Evolutionary conservation across 2,888 invertebrate genomes (phyloP).

Genomic region (Harpalus rufipes): DNA sequence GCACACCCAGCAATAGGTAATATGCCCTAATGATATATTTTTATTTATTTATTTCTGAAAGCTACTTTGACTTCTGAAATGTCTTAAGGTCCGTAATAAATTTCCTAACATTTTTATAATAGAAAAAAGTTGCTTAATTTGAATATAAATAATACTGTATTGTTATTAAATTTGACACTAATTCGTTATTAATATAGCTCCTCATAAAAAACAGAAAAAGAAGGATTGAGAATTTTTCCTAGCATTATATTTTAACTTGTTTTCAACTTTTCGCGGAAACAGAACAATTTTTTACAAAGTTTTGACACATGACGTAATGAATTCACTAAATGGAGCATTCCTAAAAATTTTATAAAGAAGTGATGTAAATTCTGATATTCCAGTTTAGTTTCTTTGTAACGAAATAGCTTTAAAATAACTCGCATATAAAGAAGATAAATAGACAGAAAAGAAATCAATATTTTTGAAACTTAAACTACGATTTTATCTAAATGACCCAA

Average conservation of each 20-base stretch:
- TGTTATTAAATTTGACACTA: slow-evolving; percentile 29
- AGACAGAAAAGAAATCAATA: slow-evolving; percentile 15
- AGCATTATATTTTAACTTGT: slow-evolving; percentile 21
- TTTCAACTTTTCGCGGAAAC: slow-evolving; percentile 24
- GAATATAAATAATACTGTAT: slow-evolving; percentile 5
- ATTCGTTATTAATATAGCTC: slow-evolving; percentile 19
- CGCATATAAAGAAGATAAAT: neutral
- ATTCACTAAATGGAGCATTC: slow-evolving; percentile 21
- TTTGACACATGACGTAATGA: slow-evolving; percentile 40
- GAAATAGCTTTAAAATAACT: neutral
- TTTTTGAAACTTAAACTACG: slow-evolving; percentile 15
- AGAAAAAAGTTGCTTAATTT: neutral
- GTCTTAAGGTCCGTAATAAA: neutral
- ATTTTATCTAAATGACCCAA: slow-evolving; percentile 20
- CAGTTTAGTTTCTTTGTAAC: neutral
- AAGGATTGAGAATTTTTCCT: neutral
- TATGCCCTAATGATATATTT: too few species aligned
- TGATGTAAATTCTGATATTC: slow-evolving; percentile 17
- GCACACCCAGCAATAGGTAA: too few species aligned
- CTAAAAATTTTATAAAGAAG: slow-evolving; percentile 25
- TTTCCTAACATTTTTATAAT: too few species aligned
- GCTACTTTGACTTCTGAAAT: neutral
- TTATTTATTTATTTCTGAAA: too few species aligned
- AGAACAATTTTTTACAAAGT: slow-evolving; percentile 34
- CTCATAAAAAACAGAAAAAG: neutral